Conservation (phyloP, 2,113 vertebrate genomes). For the Periophthalmodon schlosseri region DNA sequence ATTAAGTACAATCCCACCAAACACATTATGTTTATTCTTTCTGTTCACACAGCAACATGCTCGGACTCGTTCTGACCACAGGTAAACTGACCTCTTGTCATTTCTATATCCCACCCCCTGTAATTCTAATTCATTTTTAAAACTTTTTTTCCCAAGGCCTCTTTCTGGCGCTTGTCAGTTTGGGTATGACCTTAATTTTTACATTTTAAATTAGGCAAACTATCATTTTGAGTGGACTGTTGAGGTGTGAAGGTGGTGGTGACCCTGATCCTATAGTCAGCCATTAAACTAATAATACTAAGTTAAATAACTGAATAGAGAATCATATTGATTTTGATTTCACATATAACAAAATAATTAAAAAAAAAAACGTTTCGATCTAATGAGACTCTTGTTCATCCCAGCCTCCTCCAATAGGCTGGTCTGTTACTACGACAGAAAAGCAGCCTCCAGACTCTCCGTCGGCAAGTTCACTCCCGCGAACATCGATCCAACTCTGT, state of each 20-base stretch:
- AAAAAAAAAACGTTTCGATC: not conserved
- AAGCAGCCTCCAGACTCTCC: slow-evolving; percentile 75
- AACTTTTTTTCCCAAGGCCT: not conserved
- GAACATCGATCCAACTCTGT: slow-evolving; percentile 75
- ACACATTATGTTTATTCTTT: not conserved
- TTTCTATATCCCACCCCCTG: not conserved
- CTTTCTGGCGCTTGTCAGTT: not conserved
- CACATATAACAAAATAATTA: too few relatives aligned
- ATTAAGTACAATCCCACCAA: too few relatives aligned
- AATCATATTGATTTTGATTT: too few relatives aligned
- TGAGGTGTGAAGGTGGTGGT: not conserved
- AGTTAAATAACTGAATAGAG: too few relatives aligned
- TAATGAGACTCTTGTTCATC: not conserved
- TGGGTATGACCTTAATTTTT: slow-evolving; percentile 26
- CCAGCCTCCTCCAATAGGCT: slow-evolving; percentile 73
- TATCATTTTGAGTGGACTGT: not conserved
- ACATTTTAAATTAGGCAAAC: not conserved
- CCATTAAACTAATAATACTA: too few relatives aligned
- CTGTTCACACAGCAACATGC: slow-evolving; percentile 29
- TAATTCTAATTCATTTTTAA: not conserved
- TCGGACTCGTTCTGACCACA: slow-evolving; percentile 15
- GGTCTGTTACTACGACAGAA: slow-evolving; percentile 83
- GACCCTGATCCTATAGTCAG: not conserved
- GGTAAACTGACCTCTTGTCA: slow-evolving; percentile 23
- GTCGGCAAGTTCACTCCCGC: slow-evolving; percentile 64